Evolutionary conservation across 2,113 vertebrate genomes (phyloP).

Genomic region (Elephantulus edwardii): DNA sequence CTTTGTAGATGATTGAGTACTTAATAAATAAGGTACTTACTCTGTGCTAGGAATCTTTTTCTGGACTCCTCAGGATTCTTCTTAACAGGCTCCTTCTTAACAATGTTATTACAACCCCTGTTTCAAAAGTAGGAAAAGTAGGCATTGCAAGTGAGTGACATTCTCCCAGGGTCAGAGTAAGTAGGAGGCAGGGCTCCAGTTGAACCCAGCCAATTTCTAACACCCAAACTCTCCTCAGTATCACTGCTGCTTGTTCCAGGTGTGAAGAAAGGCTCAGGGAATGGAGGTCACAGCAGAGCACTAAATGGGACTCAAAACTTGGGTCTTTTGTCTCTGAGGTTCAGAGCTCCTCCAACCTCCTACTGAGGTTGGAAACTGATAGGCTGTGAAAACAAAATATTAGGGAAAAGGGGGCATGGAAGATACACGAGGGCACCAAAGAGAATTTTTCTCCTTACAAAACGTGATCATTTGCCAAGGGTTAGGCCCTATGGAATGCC

Average conservation of each 20-base stretch:
- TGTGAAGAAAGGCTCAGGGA: not conserved
- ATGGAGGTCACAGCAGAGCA: no score
- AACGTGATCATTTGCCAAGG: not conserved
- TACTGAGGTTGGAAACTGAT: fast-evolving
- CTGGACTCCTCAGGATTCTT: not conserved
- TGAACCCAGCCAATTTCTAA: not conserved
- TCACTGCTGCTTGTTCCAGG: not conserved
- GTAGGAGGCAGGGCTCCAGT: not conserved
- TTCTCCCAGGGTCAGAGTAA: not conserved
- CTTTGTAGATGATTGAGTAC: fast-evolving
- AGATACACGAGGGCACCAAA: not conserved
- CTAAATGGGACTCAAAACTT: not conserved
- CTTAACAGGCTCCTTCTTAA: not conserved
- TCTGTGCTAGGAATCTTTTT: not conserved
- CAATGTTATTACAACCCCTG: not conserved
- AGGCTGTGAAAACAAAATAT: not conserved
- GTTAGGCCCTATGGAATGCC: not conserved
- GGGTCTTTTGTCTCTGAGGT: not conserved
- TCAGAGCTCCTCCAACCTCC: not conserved
- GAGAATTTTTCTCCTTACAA: not conserved
- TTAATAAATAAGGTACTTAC: fast-evolving
- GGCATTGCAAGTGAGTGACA: fast-evolving
- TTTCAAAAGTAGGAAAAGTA: fast-evolving
- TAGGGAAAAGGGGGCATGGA: not conserved
- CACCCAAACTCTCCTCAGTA: fast-evolving